Base-by-base conservation (phyloP, 37 sponge, comb jelly and placozoan genomes). In the Aplysina aerophoba region DNA sequence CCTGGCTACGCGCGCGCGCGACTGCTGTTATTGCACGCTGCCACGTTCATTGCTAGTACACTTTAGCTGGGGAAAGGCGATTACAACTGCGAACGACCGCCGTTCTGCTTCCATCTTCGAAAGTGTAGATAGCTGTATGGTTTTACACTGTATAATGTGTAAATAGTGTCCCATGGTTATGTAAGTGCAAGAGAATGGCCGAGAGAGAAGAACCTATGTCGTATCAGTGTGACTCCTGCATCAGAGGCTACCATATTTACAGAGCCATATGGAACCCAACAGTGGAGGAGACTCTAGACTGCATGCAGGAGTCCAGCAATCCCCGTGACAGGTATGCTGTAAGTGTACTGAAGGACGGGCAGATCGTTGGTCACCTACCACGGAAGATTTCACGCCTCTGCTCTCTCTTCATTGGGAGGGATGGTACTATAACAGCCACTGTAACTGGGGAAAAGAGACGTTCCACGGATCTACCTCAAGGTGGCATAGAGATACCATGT, bases 291-390 rank as follows among this genome's bases (percentile, higher is more conserved):
- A 53, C 8, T 50, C 56, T 80, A 44, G 22, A 24, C 19, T 54
- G 31, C 31, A 54, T 24, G 4, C 54, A 33, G 25, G 84, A 83
- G 35, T 22, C 41, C 22, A 66, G n/a, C 35, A 83, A 83, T 68
- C 39, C 66, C 4, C 66, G 27, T 6, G 84, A 83, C 53, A 28
- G 68, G 11, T 83, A 68, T 83, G 84, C 66, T 28, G 84, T 83
- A 44, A 38, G 24, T n/a, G 84, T 83, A 28, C 39, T 41, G 17
- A 72, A 75, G 54, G 68, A 68, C 36, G 66, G 69, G n/a, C 56
- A 78, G 25, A 67, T 65, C n/a, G 36, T 83, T 8, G 67, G 84
- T 15, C 31, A 83, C 24, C 53, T 83, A 4, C 71, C 84, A 40
- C 64, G 84, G 39, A 67, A 68, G 53, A 34, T 66, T 37, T 83